A percentile compares a stretch with the other conserved stretches of the same genome.
Conservation (phyloP, 2,113 vertebrate genomes). For the Artemisiospiza belli region DNA sequence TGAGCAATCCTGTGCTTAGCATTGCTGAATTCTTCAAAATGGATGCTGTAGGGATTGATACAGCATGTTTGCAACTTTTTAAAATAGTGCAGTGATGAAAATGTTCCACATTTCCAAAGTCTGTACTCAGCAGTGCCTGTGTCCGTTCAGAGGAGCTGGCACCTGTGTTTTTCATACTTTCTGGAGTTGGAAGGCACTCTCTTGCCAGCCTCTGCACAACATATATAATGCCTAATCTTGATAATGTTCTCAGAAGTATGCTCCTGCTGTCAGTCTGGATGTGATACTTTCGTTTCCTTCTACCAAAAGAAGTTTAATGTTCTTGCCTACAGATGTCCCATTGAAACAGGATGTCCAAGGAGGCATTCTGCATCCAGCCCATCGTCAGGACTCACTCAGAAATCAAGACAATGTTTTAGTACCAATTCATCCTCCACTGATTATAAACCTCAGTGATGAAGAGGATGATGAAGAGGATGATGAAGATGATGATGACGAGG, state of each 20-base stretch:
- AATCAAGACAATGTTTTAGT: background rate
- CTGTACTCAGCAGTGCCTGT: accelerated
- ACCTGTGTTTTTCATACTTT: background rate
- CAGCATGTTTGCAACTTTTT: background rate
- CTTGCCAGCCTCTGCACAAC: background rate
- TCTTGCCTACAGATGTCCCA: background rate
- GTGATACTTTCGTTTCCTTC: background rate
- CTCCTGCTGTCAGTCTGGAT: background rate
- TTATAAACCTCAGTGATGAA: slow-evolving; percentile 38
- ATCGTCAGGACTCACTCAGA: background rate
- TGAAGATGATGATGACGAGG: slow-evolving; percentile 18
- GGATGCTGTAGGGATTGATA: background rate
- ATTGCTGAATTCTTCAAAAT: background rate
- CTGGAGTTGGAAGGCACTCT: background rate
- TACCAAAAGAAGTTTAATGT: background rate
- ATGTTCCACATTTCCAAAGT: background rate
- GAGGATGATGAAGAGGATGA: slow-evolving; percentile 21
- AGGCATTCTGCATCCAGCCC: background rate
- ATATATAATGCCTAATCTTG: background rate
- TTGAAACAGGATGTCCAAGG: background rate
- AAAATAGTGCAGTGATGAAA: background rate
- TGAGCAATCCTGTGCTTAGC: background rate
- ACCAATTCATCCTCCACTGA: background rate
- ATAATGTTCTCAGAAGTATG: background rate
- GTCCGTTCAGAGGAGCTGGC: background rate